Evolutionary conservation across 2,888 invertebrate species (phyloP).

Genomic region (Capitulum mitella): DNA sequence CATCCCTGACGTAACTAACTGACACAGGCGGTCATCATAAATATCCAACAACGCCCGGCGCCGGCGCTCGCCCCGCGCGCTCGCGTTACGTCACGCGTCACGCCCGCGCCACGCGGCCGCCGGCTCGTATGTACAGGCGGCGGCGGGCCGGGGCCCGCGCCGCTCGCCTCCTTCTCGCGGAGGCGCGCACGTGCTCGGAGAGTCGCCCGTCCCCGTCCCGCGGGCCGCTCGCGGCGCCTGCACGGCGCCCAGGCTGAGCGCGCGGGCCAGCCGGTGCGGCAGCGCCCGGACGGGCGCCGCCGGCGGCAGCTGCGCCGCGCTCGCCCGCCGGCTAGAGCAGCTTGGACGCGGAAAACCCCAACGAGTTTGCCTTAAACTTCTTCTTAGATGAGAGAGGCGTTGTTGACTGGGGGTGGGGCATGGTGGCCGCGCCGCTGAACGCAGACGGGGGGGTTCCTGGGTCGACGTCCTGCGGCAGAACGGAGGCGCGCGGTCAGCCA

Average conservation of each 20-base stretch:
- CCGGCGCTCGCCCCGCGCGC: neutral
- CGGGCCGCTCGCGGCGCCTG: neutral
- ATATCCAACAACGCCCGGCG: neutral
- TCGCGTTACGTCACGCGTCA: neutral
- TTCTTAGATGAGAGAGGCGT: constrained; percentile 24
- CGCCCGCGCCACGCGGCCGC: neutral
- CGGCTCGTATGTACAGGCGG: neutral
- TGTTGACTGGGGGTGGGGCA: constrained; percentile 17
- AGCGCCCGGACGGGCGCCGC: neutral
- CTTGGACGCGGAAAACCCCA: constrained; percentile 1
- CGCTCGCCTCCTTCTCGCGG: neutral
- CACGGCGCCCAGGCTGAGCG: neutral
- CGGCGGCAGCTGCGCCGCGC: neutral
- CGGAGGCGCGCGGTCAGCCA: no score
- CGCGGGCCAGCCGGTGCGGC: neutral
- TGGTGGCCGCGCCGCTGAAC: constrained; percentile 21
- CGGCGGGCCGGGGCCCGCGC: neutral
- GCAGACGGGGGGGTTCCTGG: neutral
- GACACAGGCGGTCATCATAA: neutral
- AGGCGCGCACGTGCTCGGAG: neutral
- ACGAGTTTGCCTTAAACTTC: constrained; percentile 22
- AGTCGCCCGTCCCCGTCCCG: neutral
- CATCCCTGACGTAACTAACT: neutral
- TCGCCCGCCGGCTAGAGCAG: constrained; percentile 1
- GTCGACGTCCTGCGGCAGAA: constrained; percentile 13